phyloP scores from a whole-genome alignment of 2,888 invertebrate genomes.

The Deilephila porcellus region DNA sequence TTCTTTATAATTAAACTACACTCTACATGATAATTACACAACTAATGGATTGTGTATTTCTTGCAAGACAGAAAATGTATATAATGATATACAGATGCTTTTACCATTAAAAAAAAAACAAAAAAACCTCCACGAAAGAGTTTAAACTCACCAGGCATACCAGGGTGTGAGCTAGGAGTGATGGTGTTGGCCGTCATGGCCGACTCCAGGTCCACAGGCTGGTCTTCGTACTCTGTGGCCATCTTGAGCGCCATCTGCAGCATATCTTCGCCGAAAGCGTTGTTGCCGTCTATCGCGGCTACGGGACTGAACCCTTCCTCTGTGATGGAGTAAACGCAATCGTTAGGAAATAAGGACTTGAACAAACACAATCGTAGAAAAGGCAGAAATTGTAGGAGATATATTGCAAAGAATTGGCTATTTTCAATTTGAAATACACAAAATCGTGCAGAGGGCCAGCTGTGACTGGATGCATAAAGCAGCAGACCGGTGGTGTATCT shows the following conservation, averaged over 20 bases:
- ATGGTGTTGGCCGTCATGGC: conserved; percentile 92
- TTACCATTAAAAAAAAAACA: background rate
- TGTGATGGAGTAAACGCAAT: conserved; percentile 31
- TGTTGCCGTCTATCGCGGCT: conserved; percentile 83
- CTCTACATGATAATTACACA: no score
- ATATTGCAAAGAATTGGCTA: no score
- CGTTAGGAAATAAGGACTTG: background rate
- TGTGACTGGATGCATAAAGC: no score
- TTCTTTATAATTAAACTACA: no score
- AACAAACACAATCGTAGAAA: no score
- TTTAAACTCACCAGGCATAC: conserved; percentile 72
- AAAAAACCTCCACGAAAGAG: background rate
- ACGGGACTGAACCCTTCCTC: conserved; percentile 87
- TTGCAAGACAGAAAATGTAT: background rate
- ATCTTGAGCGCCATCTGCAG: conserved; percentile 94
- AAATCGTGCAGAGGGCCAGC: no score
- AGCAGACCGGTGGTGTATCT: no score
- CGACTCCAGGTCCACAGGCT: conserved; percentile 93
- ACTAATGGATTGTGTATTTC: no score
- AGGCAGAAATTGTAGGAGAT: no score
- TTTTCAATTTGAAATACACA: no score
- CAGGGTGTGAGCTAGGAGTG: conserved; percentile 87
- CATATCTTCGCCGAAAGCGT: conserved; percentile 92
- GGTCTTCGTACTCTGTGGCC: conserved; percentile 94
- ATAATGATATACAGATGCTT: background rate